Evolutionary conservation across 2,797 vertebrate species (phyloP).

Genomic region (Lithobates pipiens): DNA sequence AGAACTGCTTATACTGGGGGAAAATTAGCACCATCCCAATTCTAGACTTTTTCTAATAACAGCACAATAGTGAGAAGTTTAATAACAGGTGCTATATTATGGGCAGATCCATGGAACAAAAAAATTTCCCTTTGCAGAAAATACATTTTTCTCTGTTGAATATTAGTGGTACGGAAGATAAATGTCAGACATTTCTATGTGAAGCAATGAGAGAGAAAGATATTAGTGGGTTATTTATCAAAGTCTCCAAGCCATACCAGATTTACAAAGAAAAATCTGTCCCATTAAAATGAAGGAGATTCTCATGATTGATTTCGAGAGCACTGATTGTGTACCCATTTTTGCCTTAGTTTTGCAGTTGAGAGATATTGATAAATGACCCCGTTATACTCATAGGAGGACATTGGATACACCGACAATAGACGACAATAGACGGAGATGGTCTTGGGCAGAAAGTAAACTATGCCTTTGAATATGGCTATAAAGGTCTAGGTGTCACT

Average conservation of each 20-base stretch:
- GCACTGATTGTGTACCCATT: constrained; percentile 32
- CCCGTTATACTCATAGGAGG: constrained; percentile 14
- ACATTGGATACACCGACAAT: constrained; percentile 25
- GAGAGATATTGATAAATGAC: constrained; percentile 49
- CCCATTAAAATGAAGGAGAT: constrained; percentile 51
- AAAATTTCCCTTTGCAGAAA: not conserved
- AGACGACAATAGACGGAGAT: constrained; percentile 23
- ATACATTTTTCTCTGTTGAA: constrained; percentile 37
- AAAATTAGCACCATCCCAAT: not conserved
- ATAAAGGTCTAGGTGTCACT: not conserved
- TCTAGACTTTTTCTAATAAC: not conserved
- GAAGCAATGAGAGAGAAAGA: constrained; percentile 37
- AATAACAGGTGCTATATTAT: not conserved
- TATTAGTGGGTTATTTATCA: constrained; percentile 56
- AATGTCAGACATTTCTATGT: constrained; percentile 49
- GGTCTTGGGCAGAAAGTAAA: constrained; percentile 24
- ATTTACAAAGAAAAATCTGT: constrained; percentile 57
- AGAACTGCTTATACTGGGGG: not conserved
- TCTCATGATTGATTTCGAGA: constrained; percentile 34
- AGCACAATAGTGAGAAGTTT: not conserved
- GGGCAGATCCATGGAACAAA: not conserved
- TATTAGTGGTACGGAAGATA: constrained; percentile 43
- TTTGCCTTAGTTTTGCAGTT: constrained; percentile 46
- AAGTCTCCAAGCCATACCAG: constrained; percentile 46
- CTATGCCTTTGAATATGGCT: not conserved